Evolutionary conservation across 2,888 invertebrate species (phyloP), one percentile per base, ranked within the genome.

Genomic region (Tinea pellionella): DNA sequence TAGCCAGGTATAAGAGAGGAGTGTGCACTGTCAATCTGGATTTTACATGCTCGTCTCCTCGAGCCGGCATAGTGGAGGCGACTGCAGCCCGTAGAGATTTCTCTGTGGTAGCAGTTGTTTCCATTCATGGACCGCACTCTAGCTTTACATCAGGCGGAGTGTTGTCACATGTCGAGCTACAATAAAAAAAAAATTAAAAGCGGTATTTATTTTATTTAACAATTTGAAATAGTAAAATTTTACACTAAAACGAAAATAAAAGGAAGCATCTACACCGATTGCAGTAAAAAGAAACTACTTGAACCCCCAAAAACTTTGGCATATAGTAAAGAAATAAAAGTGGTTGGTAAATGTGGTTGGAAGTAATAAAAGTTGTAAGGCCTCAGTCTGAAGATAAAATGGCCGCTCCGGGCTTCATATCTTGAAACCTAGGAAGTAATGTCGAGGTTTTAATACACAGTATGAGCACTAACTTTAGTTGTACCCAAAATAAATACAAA

Each of bases 301-400:
- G 9, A 6, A 37, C 37, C 37, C 2, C 47, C 13, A 47, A 41
- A 41, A 47, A 47, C 13, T 47, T 47, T 15, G 16, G 47, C 13
- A 15, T 47, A 47, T 47, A 47, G 47, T 47, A 47, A 47, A 47
- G 47, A 47, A 47, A 47, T 47, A 47, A 47, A 47, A 47, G 47
- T 15, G 16, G 47, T 47, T 16, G 47, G 47, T 47, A 47, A 47
- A 47, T 47, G 47, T 15, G 47, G 16, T 16, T 9, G 47, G n/a
- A 42, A 47, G 47, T 47, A 47, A 47, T 47, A 47, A 47, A 47
- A 47, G 47, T 47, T 47, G 47, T 47, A 16, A 47, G 47, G 47
- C 47, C 47, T 47, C 47, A 47, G 13, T 47, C 47, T 16, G 13
- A 15, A 47, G 16, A 13, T 47, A 47, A 47, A 47, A 16, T 47